phyloP scores from a whole-genome alignment of 2,113 vertebrate species.

The Caranx ignobilis region DNA sequence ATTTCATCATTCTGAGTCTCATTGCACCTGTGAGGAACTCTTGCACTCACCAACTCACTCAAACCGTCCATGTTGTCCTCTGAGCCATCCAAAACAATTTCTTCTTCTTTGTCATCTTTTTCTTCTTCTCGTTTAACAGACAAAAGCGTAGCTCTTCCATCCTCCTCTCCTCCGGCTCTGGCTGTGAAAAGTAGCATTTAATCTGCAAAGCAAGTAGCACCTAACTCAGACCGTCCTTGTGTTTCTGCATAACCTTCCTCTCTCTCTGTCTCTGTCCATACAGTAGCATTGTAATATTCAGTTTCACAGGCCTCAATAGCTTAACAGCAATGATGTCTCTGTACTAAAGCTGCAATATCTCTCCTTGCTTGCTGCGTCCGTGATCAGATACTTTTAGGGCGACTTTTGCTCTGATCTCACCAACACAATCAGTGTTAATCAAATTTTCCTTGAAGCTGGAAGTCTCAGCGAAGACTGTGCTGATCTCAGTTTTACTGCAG shows the following conservation, averaged over 20 bases:
- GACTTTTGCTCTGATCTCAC: conserved; percentile 1
- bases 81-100: conserved; percentile 43
- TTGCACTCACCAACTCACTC: conserved; percentile 31
- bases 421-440: conserved; percentile 50
- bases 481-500: conserved; percentile 26
- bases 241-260: conserved; percentile 36
- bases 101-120: background rate
- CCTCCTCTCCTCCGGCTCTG: conserved; percentile 35
- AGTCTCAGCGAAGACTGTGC: conserved; percentile 28
- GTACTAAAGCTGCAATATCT: conserved; percentile 43
- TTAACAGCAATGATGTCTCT: conserved; percentile 39
- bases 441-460: conserved; percentile 30
- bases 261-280: conserved; percentile 40
- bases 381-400: conserved; percentile 15
- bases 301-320: conserved; percentile 34
- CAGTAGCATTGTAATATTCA: conserved; percentile 32
- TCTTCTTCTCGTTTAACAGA: conserved; percentile 11
- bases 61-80: conserved; percentile 54
- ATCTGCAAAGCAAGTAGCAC: conserved; percentile 63
- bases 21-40: conserved; percentile 28
- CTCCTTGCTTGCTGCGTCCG: conserved; percentile 35
- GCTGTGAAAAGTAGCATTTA: conserved; percentile 76
- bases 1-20: background rate
- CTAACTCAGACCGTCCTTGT: conserved; percentile 41
- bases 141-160: conserved; percentile 51